phyloP scores from a whole-genome alignment of 2,888 invertebrate genomes.

The Cryptus armator region DNA sequence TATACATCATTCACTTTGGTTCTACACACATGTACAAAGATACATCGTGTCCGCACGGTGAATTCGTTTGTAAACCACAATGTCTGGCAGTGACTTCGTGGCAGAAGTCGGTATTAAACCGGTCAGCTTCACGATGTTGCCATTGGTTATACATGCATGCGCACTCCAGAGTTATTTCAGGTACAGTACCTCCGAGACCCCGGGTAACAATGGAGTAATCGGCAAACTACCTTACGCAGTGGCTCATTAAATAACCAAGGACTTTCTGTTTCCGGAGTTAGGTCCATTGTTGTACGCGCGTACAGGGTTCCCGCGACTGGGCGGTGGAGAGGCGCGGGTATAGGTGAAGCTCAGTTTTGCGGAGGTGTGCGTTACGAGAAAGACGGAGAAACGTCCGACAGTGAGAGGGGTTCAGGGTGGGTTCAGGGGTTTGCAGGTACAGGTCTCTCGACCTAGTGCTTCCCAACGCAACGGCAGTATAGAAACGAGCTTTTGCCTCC shows the following conservation, averaged over 20 bases:
- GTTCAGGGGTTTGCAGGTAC: constrained; percentile 35
- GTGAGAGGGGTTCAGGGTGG: constrained; percentile 59
- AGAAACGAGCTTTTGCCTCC: constrained; percentile 64
- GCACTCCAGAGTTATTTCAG: constrained; percentile 46
- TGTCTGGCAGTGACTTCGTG: constrained; percentile 20
- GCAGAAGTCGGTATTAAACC: constrained; percentile 17
- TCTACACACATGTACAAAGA: neutral
- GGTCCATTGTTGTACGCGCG: constrained; percentile 74
- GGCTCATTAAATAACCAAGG: constrained; percentile 79
- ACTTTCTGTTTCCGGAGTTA: constrained; percentile 76
- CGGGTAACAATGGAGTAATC: constrained; percentile 75
- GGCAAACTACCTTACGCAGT: constrained; percentile 76
- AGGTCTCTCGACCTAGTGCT: constrained; percentile 53
- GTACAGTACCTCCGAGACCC: constrained; percentile 44
- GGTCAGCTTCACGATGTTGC: neutral
- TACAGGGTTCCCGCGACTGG: constrained; percentile 29
- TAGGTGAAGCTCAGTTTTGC: constrained; percentile 12
- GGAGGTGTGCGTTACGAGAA: neutral
- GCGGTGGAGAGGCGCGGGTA: constrained; percentile 41
- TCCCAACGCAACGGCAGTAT: constrained; percentile 33
- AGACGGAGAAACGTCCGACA: constrained; percentile 16
- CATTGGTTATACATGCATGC: neutral
- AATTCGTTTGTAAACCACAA: constrained; percentile 19
- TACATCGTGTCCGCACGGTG: constrained; percentile 6
- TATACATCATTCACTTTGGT: constrained; percentile 1